Evolutionary conservation across 2,113 vertebrate genomes (phyloP), one percentile per base, ranked within the genome.

Genomic region (Corythoichthys haematopterus): DNA sequence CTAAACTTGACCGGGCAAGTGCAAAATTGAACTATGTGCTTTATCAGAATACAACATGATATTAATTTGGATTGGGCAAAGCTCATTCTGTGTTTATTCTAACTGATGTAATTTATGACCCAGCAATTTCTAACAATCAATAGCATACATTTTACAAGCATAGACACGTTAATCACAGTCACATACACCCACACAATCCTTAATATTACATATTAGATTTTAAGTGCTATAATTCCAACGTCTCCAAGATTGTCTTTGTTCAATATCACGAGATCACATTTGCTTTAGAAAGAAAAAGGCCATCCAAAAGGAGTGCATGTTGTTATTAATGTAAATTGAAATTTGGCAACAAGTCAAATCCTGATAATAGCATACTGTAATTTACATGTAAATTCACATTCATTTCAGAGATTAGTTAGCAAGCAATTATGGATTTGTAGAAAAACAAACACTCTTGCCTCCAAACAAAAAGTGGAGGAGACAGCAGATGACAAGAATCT

Each of bases 81-180:
- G 80, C 78, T 80, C 74, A 78, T 73, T 83, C 79, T 66, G 61
- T 74, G 74, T 83, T 84, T 85, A 84, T 84, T 82, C 78, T 83
- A 79, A 78, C 60, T 72, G 76, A 85, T 84, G 76, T 78, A 83
- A 87, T 88, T 86, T 79, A 86, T 82, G 70, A 64, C 67, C 50
- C 72, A 83, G 88, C 83, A 86, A 87, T 90, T 88, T 87, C 87
- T 76, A 80, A 81, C 86, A 81, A 88, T 90, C 87, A 88, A 88
- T 90, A 90, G 75, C 85, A 90, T 87, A 87, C 87, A 86, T 85
- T 88, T 90, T 87, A 90, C 66, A 84, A 87, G 80, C 84, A 84
- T 77, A 76, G 69, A 50, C 71, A 74, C 65, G 76, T 78, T 69
- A 68, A 58, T 74, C 69, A 59, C 59, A 71, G 37, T 65, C 11